Evolutionary conservation across 2,113 vertebrate genomes (phyloP).

Genomic region (Seriola rivoliana): DNA sequence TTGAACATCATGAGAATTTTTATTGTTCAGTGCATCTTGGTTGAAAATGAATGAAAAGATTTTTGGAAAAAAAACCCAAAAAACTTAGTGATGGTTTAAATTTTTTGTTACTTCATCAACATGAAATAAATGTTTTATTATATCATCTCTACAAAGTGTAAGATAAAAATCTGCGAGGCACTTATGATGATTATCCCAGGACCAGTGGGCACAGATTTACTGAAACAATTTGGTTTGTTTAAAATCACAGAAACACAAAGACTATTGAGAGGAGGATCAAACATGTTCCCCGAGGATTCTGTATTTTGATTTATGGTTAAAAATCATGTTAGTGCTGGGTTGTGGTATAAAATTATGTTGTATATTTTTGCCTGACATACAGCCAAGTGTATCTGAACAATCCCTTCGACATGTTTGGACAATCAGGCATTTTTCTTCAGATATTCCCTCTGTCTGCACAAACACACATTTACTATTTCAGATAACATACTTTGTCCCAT

Average conservation of each 20-base stretch:
- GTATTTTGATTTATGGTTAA: not conserved
- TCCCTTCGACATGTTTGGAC: not conserved
- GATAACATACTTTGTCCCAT: not conserved
- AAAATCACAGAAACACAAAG: not conserved
- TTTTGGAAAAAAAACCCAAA: too few relatives aligned
- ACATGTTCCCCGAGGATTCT: not conserved
- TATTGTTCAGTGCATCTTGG: not conserved
- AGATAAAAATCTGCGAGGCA: not conserved
- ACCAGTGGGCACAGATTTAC: not conserved
- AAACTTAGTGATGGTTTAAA: too few relatives aligned
- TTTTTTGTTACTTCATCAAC: too few relatives aligned
- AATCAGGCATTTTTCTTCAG: not conserved
- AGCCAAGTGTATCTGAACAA: not conserved
- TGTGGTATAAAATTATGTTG: not conserved
- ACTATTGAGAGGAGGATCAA: not conserved
- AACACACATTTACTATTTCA: constrained; percentile 13
- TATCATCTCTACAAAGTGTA: not conserved
- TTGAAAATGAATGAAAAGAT: not conserved
- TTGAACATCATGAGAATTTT: too few relatives aligned
- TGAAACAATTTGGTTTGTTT: not conserved
- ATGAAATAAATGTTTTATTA: not conserved
- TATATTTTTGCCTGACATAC: not conserved
- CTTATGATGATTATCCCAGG: not conserved
- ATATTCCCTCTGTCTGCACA: not conserved
- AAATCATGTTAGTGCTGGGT: not conserved